Evolutionary conservation across 2,888 invertebrate genomes (phyloP), one percentile per base, ranked within the genome.

Genomic region (Agapostemon virescens): DNA sequence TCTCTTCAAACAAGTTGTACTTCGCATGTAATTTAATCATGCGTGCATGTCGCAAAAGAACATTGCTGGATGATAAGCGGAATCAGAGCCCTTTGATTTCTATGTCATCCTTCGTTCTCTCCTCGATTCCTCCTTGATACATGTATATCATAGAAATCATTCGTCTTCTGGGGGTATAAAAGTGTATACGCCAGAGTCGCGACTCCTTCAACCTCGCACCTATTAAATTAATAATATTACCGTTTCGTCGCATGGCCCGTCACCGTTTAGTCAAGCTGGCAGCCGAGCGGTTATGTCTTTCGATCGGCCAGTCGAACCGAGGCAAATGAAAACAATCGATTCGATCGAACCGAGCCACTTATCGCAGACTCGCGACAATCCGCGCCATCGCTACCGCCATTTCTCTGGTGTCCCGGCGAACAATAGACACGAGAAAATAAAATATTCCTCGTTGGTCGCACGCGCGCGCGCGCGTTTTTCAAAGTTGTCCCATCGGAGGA

Each of bases 181-280:
- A 61, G 58, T 69, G 80, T 40, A 69, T 13, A 30, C 61, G 23
- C 17, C 23, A 20, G 20, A 15, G 23, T 26, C 38, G 42, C 69
- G 73, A n/a, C n/a, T 61, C 42, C 33, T 66, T 73, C 78, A 33
- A 66, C 55, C 64, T 61, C 38, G 58, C 69, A 23, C 40, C 36
- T 23, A 42, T 9, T 45, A 55, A 72, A 73, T 72, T 69, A 82
- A 80, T 61, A 20, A 72, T 69, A 67, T 36, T 49, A 80, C 69
- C 58, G 69, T 67, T 61, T 58, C 20, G 17, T 61, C 49, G 64
- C 23, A 30, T 40, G 70, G 66, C 36, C 64, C 33, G 64, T 63
- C 45, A 58, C n/a, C 33, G 58, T 72, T 72, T 79, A 79, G 79
- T 78, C 67, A 61, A 33, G 61, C 61, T 33, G n/a, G 13, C 11